Conservation (phyloP, 2,888 invertebrate species). For the Apeira syringaria region DNA sequence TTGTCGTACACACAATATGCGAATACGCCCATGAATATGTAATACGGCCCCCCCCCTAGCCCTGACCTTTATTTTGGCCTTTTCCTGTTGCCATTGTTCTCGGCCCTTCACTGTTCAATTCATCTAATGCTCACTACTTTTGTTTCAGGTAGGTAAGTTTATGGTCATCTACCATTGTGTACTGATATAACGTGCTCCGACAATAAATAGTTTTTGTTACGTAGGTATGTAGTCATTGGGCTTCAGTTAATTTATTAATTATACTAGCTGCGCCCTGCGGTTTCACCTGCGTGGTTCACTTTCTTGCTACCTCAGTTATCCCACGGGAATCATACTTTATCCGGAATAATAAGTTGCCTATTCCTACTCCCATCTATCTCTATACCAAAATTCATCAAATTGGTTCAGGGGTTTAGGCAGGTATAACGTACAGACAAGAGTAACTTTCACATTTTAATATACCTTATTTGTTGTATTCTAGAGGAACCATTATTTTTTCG, state of each 20-base stretch:
- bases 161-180: slow-evolving; percentile 20
- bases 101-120: slow-evolving; percentile 40
- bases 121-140: slow-evolving; percentile 57
- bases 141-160: slow-evolving; percentile 52
- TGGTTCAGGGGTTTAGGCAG: too few relatives aligned
- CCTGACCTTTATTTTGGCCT: slow-evolving; percentile 75
- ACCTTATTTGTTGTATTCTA: too few relatives aligned
- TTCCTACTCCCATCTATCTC: too few relatives aligned
- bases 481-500: too few relatives aligned
- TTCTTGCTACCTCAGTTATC: too few relatives aligned
- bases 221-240: slow-evolving; percentile 18
- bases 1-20: slow-evolving; percentile 58
- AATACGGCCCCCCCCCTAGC: slow-evolving; percentile 56
- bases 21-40: slow-evolving; percentile 73
- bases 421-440: too few relatives aligned
- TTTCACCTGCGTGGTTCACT: too few relatives aligned
- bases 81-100: slow-evolving; percentile 66
- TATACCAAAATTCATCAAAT: too few relatives aligned
- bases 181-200: slow-evolving; percentile 11
- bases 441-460: too few relatives aligned
- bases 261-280: too few relatives aligned
- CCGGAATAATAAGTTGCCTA: too few relatives aligned
- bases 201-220: slow-evolving; percentile 13
- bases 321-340: too few relatives aligned
- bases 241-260: slow-evolving; percentile 11